A percentile compares a stretch with the other conserved stretches of the same genome.
These are phyloP conservation scores for Diarsia brunnea DNA, from an alignment of 2,888 invertebrate species.

Conservation along the genomic window DNA sequence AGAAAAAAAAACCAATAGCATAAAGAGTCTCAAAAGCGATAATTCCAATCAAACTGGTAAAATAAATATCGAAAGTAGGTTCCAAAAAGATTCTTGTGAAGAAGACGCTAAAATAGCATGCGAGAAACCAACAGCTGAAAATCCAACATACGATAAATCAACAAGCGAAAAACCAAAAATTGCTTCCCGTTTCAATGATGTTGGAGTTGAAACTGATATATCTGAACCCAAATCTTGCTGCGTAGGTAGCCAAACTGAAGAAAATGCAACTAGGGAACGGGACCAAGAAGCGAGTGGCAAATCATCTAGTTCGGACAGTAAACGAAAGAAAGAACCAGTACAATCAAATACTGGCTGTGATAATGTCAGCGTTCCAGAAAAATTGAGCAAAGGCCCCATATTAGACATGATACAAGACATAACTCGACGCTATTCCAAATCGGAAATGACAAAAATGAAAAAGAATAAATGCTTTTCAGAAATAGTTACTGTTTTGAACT, in stretches of 20 bases:
- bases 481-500: slow-evolving; percentile 83
- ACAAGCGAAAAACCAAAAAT: background rate
- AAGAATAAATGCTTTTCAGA: slow-evolving; percentile 86
- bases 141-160: background rate
- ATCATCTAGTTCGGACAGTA: background rate
- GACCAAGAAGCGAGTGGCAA: background rate
- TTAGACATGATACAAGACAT: slow-evolving; percentile 84
- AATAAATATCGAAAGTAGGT: slow-evolving; percentile 50
- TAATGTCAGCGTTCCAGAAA: slow-evolving; percentile 7
- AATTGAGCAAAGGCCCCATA: slow-evolving; percentile 74
- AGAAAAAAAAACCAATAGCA: background rate
- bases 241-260: slow-evolving; percentile 48
- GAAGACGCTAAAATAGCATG: slow-evolving; percentile 3
- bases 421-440: slow-evolving; percentile 85
- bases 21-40: slow-evolving; percentile 20
- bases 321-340: background rate
- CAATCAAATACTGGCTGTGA: slow-evolving; percentile 12
- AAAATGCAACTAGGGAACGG: background rate
- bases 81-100: slow-evolving; percentile 61
- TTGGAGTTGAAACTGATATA: slow-evolving; percentile 43
- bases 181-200: background rate
- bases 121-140: background rate
- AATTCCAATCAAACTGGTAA: slow-evolving; percentile 5
- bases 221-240: background rate
- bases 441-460: slow-evolving; percentile 77